Evolutionary conservation across 1,140 invertebrate species (phyloP).

Genomic region (Rhynchophorus ferrugineus): DNA sequence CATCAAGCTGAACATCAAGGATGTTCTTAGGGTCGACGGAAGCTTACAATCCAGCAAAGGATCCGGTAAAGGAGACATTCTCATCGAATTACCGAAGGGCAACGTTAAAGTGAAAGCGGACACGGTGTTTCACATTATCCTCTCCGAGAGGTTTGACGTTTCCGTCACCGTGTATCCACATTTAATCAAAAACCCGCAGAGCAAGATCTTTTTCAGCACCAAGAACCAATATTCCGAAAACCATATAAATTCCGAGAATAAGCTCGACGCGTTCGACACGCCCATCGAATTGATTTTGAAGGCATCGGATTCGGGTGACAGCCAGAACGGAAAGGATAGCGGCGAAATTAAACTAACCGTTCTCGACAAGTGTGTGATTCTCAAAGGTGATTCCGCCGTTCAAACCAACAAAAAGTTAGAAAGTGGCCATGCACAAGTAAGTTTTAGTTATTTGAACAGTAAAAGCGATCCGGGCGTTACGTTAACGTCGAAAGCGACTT

Average conservation of each 20-base stretch:
- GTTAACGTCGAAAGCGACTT: conserved; percentile 30
- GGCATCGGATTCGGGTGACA: conserved; percentile 38
- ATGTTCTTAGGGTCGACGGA: conserved; percentile 47
- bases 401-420: conserved; percentile 39
- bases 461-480: conserved; percentile 47
- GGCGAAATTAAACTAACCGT: conserved; percentile 48
- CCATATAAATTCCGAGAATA: conserved; percentile 58
- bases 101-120: conserved; percentile 57
- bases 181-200: conserved; percentile 59
- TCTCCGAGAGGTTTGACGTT: conserved; percentile 48
- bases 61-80: conserved; percentile 50
- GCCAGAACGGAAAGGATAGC: conserved; percentile 41
- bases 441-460: conserved; percentile 45
- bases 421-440: conserved; percentile 39
- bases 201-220: conserved; percentile 56
- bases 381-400: conserved; percentile 43
- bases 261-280: conserved; percentile 47
- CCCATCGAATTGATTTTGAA: conserved; percentile 51
- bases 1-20: conserved; percentile 46
- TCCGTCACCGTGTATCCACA: conserved; percentile 55
- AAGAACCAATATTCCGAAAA: conserved; percentile 49
- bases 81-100: conserved; percentile 44
- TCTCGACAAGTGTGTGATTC: conserved; percentile 47
- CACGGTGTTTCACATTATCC: conserved; percentile 46
- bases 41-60: conserved; percentile 48